Evolutionary conservation across 2,797 vertebrate genomes (phyloP).

Genomic region (Periparus ater): DNA sequence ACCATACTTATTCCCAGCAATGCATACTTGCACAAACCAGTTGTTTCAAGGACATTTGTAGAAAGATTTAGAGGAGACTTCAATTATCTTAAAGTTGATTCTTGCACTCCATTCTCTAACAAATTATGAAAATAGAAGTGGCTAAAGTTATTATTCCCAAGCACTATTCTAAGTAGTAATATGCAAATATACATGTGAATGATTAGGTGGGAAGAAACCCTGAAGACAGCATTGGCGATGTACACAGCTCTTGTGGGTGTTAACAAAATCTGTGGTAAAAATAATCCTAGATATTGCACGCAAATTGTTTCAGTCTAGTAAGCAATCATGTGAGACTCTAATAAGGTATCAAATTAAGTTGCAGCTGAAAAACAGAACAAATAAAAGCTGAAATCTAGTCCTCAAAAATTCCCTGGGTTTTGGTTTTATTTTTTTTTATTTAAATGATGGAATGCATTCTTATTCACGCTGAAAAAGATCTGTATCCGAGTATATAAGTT

Average conservation of each 20-base stretch:
- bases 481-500: not conserved
- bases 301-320: not conserved
- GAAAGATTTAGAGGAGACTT: not conserved
- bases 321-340: not conserved
- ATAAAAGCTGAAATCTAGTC: not conserved
- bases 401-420: not conserved
- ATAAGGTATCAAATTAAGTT: not conserved
- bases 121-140: not conserved
- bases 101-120: not conserved
- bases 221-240: rapidly evolving
- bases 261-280: not conserved
- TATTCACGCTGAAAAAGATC: not conserved
- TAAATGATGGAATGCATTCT: not conserved
- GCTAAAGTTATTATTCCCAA: not conserved
- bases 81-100: not conserved
- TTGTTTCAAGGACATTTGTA: not conserved
- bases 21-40: not conserved
- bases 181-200: not conserved
- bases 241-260: rapidly evolving
- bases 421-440: not conserved
- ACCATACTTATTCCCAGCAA: not conserved
- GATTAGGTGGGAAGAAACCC: not conserved
- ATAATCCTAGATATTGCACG: not conserved
- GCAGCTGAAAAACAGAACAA: not conserved
- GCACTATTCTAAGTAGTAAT: not conserved